Base-by-base conservation (phyloP, 1,140 invertebrate species). In the Saccostrea cuccullata region DNA sequence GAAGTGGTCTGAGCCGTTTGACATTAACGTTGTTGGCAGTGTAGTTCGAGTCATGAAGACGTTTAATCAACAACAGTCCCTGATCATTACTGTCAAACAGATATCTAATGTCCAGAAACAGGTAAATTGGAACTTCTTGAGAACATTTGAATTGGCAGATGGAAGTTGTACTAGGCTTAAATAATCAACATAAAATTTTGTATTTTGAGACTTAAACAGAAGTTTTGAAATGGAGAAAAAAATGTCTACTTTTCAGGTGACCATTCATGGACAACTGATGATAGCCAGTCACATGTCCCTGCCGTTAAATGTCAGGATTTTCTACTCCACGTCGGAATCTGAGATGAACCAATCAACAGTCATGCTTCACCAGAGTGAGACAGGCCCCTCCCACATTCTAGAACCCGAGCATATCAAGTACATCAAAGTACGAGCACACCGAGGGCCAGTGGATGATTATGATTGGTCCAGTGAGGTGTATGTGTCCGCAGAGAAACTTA, bases 391-490 rank as follows among this genome's bases (percentile, higher is more conserved):
- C 0, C 95, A 96, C 83, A 92, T 96, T 2, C 87, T 96, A 17
- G 95, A 95, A 13, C 92, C 94, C 23, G 93, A 92, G 56, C 90
- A 93, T 0, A 95, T 96, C 60, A 93, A 95, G 86, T 95, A 94
- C 6, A 94, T 96, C 88, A 94, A 96, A 92, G 90, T 97, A 20
- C 95, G 96, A 87, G 95, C 97, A 58, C 94, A 94, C 5, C 95
- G 95, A 2, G 93, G 95, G 47, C 94, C 96, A 0, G 96, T 96
- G 84, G 84, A 84, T n/a, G 84, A 84, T 64, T 56, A 60, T 15
- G 58, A 92, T 0, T 98, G 97, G 97, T 97, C 97, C 11, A 97
- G 97, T 0, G 96, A 97, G 91, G 97, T 98, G 91, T 97, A 97
- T 9, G 92, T 97, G 23, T 90, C 84, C 60, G 93, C 92, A 56